A percentile compares a stretch with the other conserved stretches of the same genome.
Conservation (phyloP, 2,797 vertebrate genomes). For the Rhodeus uyekii region DNA sequence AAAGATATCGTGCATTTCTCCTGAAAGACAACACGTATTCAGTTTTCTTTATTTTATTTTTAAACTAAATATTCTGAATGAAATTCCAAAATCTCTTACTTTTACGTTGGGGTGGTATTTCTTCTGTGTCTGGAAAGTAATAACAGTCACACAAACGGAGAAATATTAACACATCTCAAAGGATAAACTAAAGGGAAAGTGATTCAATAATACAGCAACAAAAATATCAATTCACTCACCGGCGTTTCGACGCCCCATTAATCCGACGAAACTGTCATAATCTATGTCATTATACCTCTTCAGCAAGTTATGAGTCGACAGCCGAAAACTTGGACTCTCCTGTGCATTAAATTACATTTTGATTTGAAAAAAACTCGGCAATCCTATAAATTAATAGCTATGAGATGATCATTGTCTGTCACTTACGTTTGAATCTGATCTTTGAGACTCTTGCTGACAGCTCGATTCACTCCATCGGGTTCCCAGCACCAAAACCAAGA, state of each 20-base stretch:
- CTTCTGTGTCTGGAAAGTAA: constrained; percentile 73
- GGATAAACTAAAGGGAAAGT: background rate
- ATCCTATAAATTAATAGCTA: background rate
- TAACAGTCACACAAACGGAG: background rate
- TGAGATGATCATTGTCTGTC: background rate
- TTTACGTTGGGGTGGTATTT: constrained; percentile 76
- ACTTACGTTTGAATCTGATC: constrained; percentile 70
- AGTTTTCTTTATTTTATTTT: background rate
- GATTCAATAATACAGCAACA: background rate
- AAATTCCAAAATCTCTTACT: constrained; percentile 76
- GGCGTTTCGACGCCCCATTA: constrained; percentile 82
- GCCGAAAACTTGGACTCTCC: constrained; percentile 70
- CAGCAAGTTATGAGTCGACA: constrained; percentile 74
- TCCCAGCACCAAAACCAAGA: constrained; percentile 79
- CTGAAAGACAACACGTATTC: constrained; percentile 67
- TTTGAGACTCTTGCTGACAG: constrained; percentile 76
- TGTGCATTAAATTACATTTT: constrained; percentile 42
- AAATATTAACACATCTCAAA: background rate
- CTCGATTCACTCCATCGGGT: constrained; percentile 73
- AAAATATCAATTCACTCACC: constrained; percentile 70
- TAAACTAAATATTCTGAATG: background rate
- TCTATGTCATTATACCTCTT: constrained; percentile 83
- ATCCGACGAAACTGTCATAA: constrained; percentile 86
- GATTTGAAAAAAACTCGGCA: background rate
- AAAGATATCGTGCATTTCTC: constrained; percentile 95